These are phyloP conservation scores for Trachurus trachurus DNA, from an alignment of 2,797 vertebrate species.

Conservation along the genomic window DNA sequence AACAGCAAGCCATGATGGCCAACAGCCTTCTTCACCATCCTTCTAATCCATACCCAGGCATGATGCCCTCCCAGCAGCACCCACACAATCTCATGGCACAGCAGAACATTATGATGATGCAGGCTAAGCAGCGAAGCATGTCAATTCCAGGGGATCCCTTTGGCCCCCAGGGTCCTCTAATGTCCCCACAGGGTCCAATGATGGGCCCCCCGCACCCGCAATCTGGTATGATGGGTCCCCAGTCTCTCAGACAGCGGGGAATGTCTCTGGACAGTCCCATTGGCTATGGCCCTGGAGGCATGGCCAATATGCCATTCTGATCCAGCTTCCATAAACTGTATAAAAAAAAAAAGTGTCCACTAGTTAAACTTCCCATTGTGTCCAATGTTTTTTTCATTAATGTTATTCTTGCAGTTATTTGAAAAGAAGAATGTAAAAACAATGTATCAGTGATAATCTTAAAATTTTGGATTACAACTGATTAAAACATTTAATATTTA, in stretches of 20 bases:
- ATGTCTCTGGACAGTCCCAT: slow-evolving; percentile 95
- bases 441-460: slow-evolving; percentile 64
- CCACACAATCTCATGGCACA: slow-evolving; percentile 96
- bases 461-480: slow-evolving; percentile 72
- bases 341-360: slow-evolving; percentile 64
- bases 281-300: slow-evolving; percentile 92
- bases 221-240: slow-evolving; percentile 94
- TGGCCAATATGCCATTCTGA: slow-evolving; percentile 97
- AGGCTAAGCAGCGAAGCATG: slow-evolving; percentile 94
- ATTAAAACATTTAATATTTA: slow-evolving; percentile 68
- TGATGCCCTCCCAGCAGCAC: slow-evolving; percentile 91
- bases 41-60: slow-evolving; percentile 85
- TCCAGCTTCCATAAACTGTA: slow-evolving; percentile 60
- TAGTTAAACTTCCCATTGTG: slow-evolving; percentile 67
- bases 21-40: slow-evolving; percentile 89
- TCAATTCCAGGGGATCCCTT: slow-evolving; percentile 93
- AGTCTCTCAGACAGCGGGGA: slow-evolving; percentile 95
- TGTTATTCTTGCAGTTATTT: slow-evolving; percentile 76
- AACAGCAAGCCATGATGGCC: slow-evolving; percentile 90
- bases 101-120: slow-evolving; percentile 99
- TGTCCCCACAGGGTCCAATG: slow-evolving; percentile 94
- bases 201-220: slow-evolving; percentile 92
- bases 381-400: slow-evolving; percentile 76
- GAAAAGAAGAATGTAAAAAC: slow-evolving; percentile 65
- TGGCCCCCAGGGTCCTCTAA: slow-evolving; percentile 90